Evolutionary conservation across 2,888 invertebrate genomes (phyloP), one percentile per base, ranked within the genome.

Genomic region (Tipula helvola): DNA sequence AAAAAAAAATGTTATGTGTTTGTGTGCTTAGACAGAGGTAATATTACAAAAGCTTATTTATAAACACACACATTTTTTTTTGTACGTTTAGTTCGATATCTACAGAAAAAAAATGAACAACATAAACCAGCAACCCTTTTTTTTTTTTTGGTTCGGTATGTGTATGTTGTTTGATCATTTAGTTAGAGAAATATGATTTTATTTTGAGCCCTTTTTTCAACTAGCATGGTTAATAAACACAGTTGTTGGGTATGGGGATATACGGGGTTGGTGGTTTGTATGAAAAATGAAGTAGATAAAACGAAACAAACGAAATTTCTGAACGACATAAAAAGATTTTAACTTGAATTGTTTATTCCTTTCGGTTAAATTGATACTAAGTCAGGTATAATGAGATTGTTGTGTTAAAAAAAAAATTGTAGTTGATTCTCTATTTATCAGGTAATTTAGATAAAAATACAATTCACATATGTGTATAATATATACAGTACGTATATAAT

Each of bases 341-440:
- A 71, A 71, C 71, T 28, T 2, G 71, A 71, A 71, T 71, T 71
- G 71, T 71, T 71, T 71, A 71, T 71, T 71, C 18, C 28, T 71
- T 71, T 71, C 71, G 71, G 71, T 71, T 71, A 71, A 71, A 71
- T 71, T 71, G 71, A 71, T 71, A 71, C 71, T 71, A 71, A 71
- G 71, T 71, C 71, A 71, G 71, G 71, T 71, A 71, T 71, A 71
- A 71, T 71, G 71, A 71, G 71, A 71, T 71, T 71, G 28, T 28
- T 71, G 28, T 57, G 52, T 5, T 7, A 39, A 7, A n/a, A 57
- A 71, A 18, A 28, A 71, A 71, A 71, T 8, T 10, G 28, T 71
- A 71, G 28, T 71, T 71, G 71, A 71, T 71, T 71, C 71, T 71
- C 71, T 71, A 52, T 52, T 52, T 52, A 52, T 52, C 52, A 52